A percentile compares a stretch with the other conserved stretches of the same genome.
These are phyloP conservation scores for Boulengeromyrus knoepffleri DNA, from an alignment of 2,113 vertebrate species.

Conservation along the genomic window DNA sequence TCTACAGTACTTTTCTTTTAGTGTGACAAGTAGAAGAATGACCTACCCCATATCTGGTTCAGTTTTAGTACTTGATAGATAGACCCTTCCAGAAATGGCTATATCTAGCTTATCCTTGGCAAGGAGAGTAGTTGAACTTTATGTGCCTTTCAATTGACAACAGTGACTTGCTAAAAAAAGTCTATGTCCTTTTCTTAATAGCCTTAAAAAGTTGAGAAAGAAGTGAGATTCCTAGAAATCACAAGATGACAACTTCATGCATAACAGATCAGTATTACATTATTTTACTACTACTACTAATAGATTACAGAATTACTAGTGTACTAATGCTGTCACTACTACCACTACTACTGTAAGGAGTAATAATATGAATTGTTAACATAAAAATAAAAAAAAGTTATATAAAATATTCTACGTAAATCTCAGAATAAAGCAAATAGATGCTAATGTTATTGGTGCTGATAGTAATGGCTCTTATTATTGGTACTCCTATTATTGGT, in stretches of 20 bases:
- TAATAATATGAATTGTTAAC: neutral
- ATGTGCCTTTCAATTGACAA: slow-evolving; percentile 46
- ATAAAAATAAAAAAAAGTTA: neutral
- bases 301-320: neutral
- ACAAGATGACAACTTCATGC: neutral
- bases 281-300: neutral
- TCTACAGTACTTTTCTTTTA: slow-evolving; percentile 34
- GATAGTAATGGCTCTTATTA: neutral
- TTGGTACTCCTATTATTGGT: neutral
- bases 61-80: slow-evolving; percentile 60
- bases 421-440: neutral
- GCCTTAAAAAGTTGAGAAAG: neutral
- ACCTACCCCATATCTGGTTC: slow-evolving; percentile 46
- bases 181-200: slow-evolving; percentile 15
- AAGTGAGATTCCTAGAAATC: neutral
- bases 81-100: slow-evolving; percentile 45
- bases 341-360: neutral
- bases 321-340: neutral
- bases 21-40: slow-evolving; percentile 56
- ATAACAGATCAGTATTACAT: neutral
- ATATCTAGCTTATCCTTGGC: slow-evolving; percentile 50
- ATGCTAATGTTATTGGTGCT: neutral
- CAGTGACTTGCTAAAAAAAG: slow-evolving; percentile 41
- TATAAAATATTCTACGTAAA: neutral
- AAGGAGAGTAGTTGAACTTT: slow-evolving; percentile 42